A percentile compares a stretch with the other conserved stretches of the same genome.
These are phyloP conservation scores for Cepaea nemoralis DNA, from an alignment of 1,140 invertebrate genomes.

Conservation along the genomic window DNA sequence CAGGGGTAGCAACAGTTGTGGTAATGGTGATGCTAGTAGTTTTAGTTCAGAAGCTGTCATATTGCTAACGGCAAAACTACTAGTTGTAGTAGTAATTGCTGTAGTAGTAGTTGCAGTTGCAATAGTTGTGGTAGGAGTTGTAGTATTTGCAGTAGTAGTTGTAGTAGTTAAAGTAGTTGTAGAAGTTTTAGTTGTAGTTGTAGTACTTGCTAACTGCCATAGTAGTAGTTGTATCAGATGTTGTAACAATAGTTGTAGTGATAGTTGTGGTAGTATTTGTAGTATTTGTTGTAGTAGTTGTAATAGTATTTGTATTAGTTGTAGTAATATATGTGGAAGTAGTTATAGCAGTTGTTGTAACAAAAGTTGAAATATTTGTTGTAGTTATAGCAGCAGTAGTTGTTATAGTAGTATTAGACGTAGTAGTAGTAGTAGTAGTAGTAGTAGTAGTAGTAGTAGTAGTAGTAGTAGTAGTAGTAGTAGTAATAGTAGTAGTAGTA, in stretches of 20 bases:
- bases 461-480: constrained; percentile 11
- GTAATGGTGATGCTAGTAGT: not conserved
- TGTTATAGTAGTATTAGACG: not conserved
- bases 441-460: no score
- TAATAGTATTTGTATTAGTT: not conserved
- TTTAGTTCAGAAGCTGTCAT: not conserved
- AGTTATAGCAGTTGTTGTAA: not conserved
- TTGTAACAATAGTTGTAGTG: not conserved
- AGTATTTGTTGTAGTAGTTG: not conserved
- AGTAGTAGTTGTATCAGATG: not conserved
- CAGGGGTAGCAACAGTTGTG: not conserved
- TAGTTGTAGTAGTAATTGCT: not conserved
- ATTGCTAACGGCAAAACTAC: not conserved
- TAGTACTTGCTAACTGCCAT: not conserved
- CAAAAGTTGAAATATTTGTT: not conserved
- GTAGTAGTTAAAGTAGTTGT: not conserved
- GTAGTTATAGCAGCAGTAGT: not conserved
- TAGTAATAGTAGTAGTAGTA: constrained; percentile 12
- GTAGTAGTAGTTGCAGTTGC: not conserved
- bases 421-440: not conserved
- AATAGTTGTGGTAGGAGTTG: not conserved
- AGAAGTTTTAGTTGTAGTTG: not conserved
- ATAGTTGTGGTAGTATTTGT: not conserved
- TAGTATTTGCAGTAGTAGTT: not conserved
- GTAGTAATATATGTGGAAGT: not conserved